Evolutionary conservation across 2,797 vertebrate species (phyloP), one percentile per base, ranked within the genome.

Genomic region (Sphaeramia orbicularis): DNA sequence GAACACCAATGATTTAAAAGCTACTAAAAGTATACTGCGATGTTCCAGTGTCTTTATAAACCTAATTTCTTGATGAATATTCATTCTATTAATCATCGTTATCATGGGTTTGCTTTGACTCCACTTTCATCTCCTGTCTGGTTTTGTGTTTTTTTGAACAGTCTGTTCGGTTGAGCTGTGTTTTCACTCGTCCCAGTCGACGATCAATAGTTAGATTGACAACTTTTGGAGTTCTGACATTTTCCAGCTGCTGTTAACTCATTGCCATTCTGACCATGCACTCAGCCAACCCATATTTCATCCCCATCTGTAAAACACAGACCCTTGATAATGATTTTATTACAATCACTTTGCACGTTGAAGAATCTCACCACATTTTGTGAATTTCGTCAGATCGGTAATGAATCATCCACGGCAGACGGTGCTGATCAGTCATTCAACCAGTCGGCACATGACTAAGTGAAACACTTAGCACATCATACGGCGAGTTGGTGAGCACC

Each of bases 401-500:
- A 18, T 10, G 11, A 18, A 30, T 40, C 40, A 2, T 56, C 38
- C 3, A 0, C 15, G 1, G 43, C 61, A 16, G 76, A 2, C 43
- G 21, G 58, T 12, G 10, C 35, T 0, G 51, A 62, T 68, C 35
- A 45, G 27, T 66, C 37, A 1, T 10, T 61, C 69, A 64, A 27
- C 56, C 49, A 24, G 51, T 27, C n/a, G 2, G 45, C 4, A 41
- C 65, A 53, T 36, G 57, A 53, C 65, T 37, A 42, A 85, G 82
- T 60, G 32, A 83, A 88, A 79, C 65, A 60, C 81, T 86, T 69
- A 71, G 40, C 71, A 45, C 75, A 4, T 70, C 74, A 37, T 60
- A 47, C 74, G 35, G 55, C 54, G 43, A 69, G 65, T 73, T 80
- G 80, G 72, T 60, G 62, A 76, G 74, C 80, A 76, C 83, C 84